Base-by-base conservation (phyloP, 2,888 invertebrate species). In the Epinotia ramella region DNA sequence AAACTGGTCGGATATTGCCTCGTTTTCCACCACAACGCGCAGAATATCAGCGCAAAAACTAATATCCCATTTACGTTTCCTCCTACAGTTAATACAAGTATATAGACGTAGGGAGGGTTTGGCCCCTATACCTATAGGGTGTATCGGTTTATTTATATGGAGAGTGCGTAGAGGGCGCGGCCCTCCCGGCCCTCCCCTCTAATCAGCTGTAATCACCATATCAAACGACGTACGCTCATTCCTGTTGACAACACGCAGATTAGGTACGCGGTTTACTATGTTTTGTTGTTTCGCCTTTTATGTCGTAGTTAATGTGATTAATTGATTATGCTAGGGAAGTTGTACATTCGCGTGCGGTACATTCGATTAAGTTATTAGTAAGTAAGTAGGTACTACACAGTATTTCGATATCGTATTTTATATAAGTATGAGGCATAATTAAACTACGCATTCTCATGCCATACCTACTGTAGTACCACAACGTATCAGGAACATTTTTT, bases 121-220 rank as follows among this genome's bases (percentile, higher is more conserved):
- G 40, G 40, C 40, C 76, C 81, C 83, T 83, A 82, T 80, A 80
- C 84, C 87, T 89, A 88, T 87, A 88, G 88, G 86, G 89, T 88
- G 90, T 93, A 92, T 92, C 91, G 91, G 90, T 90, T 91, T 93
- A 93, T 94, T 93, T 94, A 90, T 92, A 90, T 91, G 91, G 89
- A 87, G 92, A 90, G 90, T 91, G 92, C 91, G 92, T 91, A 83
- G 88, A 89, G 92, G 90, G 87, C 78, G 86, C 81, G 80, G 79
- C 80, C 73, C 77, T 76, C 74, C 79, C 80, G 74, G 85, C 87
- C 85, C 91, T 83, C 89, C 89, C 89, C 91, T 91, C 93, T 94
- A 94, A 94, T 94, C 94, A 94, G 91, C 88, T 91, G 91, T 94
- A 94, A 94, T 94, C 94, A 94, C 92, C 94, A 94, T 94, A 94